A percentile compares a stretch with the other conserved stretches of the same genome.
Evolutionary conservation across 64 coral and sea anemone genomes (phyloP).

Genomic region (Exaiptasia diaphana): DNA sequence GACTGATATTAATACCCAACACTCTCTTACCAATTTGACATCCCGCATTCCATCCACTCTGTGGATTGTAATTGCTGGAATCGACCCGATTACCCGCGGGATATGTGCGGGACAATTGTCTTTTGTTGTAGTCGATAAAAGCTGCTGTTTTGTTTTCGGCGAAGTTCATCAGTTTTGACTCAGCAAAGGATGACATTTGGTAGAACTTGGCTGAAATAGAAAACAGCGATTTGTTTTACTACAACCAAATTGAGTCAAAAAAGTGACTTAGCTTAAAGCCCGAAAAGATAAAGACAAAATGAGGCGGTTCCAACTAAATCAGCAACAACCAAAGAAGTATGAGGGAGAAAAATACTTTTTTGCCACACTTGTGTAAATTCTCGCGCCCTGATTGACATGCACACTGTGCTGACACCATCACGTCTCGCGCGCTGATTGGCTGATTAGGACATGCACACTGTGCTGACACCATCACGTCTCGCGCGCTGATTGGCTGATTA

Average conservation of each 20-base stretch:
- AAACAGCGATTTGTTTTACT: background rate
- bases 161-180: conserved; percentile 68
- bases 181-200: conserved; percentile 94
- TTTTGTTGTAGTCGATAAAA: conserved; percentile 85
- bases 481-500: no score
- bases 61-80: conserved; percentile 95
- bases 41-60: conserved; percentile 82
- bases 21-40: conserved; percentile 87
- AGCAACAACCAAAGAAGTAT: no score
- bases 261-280: no score
- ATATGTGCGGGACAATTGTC: conserved; percentile 87
- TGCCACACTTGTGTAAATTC: no score
- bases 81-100: conserved; percentile 89
- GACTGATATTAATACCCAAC: background rate
- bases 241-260: no score
- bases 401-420: no score
- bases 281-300: background rate
- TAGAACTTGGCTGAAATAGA: conserved; percentile 46
- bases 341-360: no score
- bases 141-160: conserved; percentile 28
- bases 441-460: no score
- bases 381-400: no score
- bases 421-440: no score
- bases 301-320: no score
- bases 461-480: no score